These are phyloP conservation scores for Stegastes partitus DNA, from an alignment of 2,113 vertebrate species.

Conservation along the genomic window DNA sequence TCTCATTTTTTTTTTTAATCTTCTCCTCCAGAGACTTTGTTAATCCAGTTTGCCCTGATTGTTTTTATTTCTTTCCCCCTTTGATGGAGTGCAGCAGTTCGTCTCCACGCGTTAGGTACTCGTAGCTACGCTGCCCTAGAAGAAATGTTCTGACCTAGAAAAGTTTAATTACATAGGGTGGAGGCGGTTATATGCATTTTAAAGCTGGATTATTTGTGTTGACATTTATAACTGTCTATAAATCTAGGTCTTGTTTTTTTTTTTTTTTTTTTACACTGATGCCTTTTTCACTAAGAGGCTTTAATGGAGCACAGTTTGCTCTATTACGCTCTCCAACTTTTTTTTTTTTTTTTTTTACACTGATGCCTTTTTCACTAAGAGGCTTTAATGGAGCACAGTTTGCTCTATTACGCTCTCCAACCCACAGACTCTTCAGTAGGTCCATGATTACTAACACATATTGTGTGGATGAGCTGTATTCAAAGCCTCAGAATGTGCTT, in stretches of 20 bases:
- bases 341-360: not conserved
- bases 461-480: not conserved
- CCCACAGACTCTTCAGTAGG: not conserved
- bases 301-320: conserved; percentile 14
- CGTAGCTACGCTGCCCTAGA: conserved; percentile 51
- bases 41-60: conserved; percentile 72
- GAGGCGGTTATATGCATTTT: conserved; percentile 5
- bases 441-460: conserved; percentile 1
- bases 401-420: not conserved
- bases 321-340: not conserved
- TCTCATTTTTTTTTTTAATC: conserved; percentile 57
- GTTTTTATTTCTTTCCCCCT: conserved; percentile 57
- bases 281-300: not conserved
- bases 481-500: conserved; percentile 10
- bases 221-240: not conserved
- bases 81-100: conserved; percentile 17
- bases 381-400: conserved; percentile 12
- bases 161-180: conserved; percentile 15
- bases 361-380: not conserved
- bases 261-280: not conserved
- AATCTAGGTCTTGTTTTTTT: not conserved
- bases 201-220: conserved; percentile 29
- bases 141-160: conserved; percentile 55
- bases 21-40: conserved; percentile 56
- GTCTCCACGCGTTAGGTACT: conserved; percentile 11